Evolutionary conservation across 2,113 vertebrate species (phyloP).

Genomic region (Myodes glareolus): DNA sequence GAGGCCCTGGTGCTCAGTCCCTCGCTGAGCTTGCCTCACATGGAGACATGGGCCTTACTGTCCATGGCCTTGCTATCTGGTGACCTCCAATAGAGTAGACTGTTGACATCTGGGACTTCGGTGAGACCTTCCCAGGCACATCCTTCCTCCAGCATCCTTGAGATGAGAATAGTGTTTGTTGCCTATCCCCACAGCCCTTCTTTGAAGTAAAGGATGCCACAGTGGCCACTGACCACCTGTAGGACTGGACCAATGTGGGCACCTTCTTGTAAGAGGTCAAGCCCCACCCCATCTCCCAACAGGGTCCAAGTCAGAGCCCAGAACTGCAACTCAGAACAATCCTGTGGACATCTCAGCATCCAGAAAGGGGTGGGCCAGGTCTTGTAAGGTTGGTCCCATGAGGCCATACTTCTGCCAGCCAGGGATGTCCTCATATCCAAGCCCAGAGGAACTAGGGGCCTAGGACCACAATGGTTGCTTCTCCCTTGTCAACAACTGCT

Average conservation of each 20-base stretch:
- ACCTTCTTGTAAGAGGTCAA: constrained; percentile 87
- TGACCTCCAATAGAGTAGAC: constrained; percentile 77
- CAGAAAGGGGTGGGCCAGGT: constrained; percentile 20
- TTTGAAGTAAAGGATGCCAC: constrained; percentile 73
- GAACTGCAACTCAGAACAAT: constrained; percentile 43
- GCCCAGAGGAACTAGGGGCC: constrained; percentile 38
- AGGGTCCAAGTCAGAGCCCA: constrained; percentile 58
- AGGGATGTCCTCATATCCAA: not conserved
- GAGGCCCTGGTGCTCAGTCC: constrained; percentile 88
- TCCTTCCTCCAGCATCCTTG: constrained; percentile 95
- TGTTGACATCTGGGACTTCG: constrained; percentile 89
- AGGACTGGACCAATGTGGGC: constrained; percentile 87
- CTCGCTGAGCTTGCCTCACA: constrained; percentile 84
- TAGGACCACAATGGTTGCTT: constrained; percentile 36
- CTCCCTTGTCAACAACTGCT: not conserved
- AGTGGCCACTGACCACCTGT: constrained; percentile 85
- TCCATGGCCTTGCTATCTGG: constrained; percentile 85
- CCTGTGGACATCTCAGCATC: not conserved
- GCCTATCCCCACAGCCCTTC: constrained; percentile 75
- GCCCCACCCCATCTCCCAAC: constrained; percentile 47
- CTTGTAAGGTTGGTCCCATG: not conserved
- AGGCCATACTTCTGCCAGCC: not conserved
- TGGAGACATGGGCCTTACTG: constrained; percentile 86
- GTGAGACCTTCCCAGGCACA: constrained; percentile 93
- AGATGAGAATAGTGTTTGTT: constrained; percentile 86